Evolutionary conservation across 2,797 vertebrate species (phyloP), one percentile per base, ranked within the genome.

Genomic region (Esox masquinongy): DNA sequence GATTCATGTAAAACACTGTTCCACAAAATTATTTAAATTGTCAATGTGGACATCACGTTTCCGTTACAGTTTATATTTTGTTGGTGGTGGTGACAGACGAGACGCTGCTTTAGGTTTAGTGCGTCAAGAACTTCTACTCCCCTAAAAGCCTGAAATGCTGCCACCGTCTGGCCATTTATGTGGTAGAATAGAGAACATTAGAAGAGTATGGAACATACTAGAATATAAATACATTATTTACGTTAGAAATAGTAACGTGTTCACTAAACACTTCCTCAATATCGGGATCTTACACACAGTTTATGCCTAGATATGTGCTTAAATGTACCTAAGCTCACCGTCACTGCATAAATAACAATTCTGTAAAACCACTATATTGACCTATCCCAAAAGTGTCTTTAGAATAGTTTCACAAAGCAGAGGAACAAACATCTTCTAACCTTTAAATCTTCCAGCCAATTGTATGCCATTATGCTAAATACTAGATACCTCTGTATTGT

Each of bases 381-480:
- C 73, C 24, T 61, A 12, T 61, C n/a, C n/a, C 2, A 59, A 59
- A 59, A 59, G 56, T 12, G 22, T 9, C 22, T 9, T 14, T 19
- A 53, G 9, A 22, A 12, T 59, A 12, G 5, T 51, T 53, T n/a
- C 70, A 53, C 9, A 19, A 29, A 71, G 47, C 49, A 77, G 73
- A 71, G 69, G 43, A 0, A 3, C 72, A 74, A 77, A 80, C 88
- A 87, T 90, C 83, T 92, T 88, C 49, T 1, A 88, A 77, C 63
- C 79, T 16, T 29, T 79, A 77, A 84, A 86, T 90, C 75, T 89
- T 88, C 87, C 82, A 0, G 79, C 26, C 83, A 91, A 89, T 90
- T 85, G 84, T 75, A 73, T 8, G 7, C 61, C 19, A 24, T 16
- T 24, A 53, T 47, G 47, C 15, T 84, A 82, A 88, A 86, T 59